These are phyloP conservation scores for Alloscopus bannaensis DNA, from an alignment of 2,888 invertebrate genomes.

Conservation along the genomic window DNA sequence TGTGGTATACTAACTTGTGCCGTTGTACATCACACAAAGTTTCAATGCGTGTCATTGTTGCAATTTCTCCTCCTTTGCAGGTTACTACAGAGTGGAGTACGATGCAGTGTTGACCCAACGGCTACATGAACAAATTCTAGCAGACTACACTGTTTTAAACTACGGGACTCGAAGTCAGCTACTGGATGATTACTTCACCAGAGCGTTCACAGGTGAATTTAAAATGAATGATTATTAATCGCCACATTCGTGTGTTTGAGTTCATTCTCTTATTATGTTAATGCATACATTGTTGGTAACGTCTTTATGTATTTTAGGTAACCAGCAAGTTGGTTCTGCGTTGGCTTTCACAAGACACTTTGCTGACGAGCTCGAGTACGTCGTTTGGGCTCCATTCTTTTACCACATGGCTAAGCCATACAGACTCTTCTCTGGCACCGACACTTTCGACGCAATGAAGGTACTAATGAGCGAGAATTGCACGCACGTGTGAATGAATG, in stretches of 20 bases:
- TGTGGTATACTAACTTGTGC: conserved; percentile 1
- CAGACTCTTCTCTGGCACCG: conserved; percentile 48
- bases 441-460: conserved; percentile 37
- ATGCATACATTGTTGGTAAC: background rate
- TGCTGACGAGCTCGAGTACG: conserved; percentile 77
- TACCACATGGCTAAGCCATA: conserved; percentile 61
- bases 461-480: conserved; percentile 31
- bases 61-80: conserved; percentile 74
- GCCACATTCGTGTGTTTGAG: background rate
- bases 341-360: conserved; percentile 85
- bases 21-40: too few species aligned
- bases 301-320: conserved; percentile 31
- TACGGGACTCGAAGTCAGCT: conserved; percentile 66
- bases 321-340: conserved; percentile 78
- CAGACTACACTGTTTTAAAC: conserved; percentile 44
- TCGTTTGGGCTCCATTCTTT: conserved; percentile 63
- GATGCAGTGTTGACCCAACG: conserved; percentile 75
- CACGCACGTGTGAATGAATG: conserved; percentile 10
- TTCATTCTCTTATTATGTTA: background rate
- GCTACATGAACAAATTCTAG: conserved; percentile 58
- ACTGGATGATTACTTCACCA: conserved; percentile 70
- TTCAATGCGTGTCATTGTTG: background rate
- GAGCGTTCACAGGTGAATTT: conserved; percentile 64
- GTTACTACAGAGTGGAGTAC: conserved; percentile 94
- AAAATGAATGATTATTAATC: too few species aligned